Base-by-base conservation (phyloP, 2,113 vertebrate genomes). In the Salvelinus namaycush region DNA sequence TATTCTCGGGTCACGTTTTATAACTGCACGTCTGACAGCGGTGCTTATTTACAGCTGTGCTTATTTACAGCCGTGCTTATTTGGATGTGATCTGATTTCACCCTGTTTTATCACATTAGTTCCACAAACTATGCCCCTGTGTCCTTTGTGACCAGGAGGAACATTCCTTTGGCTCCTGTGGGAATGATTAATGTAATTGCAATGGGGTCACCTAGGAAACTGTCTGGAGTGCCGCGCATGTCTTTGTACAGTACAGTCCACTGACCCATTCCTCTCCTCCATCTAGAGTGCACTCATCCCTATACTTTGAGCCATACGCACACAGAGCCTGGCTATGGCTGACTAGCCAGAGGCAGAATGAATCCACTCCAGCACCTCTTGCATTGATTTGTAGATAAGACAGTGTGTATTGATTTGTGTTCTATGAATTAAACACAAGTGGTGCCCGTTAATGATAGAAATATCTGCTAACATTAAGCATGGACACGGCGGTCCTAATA, bases 361-460 rank as follows among this genome's bases (percentile, higher is more conserved):
- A 54, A 49, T 54, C 51, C 51, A 31, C 48, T 48, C 39, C 31
- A 49, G 68, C 70, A 69, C 31, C 44, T 13, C n/a, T 24, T 68
- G 22, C 0, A 59, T 65, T 60, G 70, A 77, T 78, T 74, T 76
- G 22, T 73, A 57, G n/a, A 75, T 27, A 68, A 69, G 69, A 77
- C 75, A 68, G 72, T 76, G 48, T 49, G 34, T 72, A 85, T 87
- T 83, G 86, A 85, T 87, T 84, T 12, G 44, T 6, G 44, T 49
- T 74, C 7, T 62, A 60, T 60, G 16, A 60, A 22, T 60, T 60
- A 22, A 62, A 22, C 59, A 62, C 20, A 8, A 62, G n/a, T 62
- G 59, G 5, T 24, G 18, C n/a, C 22, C 14, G 0, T 62, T 9
- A 22, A 62, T 9, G 59, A 24, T 7, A 62, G 5, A 62, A 57